Percentiles rank a stretch among this genome's conserved stretches.
Conservation (phyloP, 2,113 vertebrate genomes). For the Toxotes jaculatrix region DNA sequence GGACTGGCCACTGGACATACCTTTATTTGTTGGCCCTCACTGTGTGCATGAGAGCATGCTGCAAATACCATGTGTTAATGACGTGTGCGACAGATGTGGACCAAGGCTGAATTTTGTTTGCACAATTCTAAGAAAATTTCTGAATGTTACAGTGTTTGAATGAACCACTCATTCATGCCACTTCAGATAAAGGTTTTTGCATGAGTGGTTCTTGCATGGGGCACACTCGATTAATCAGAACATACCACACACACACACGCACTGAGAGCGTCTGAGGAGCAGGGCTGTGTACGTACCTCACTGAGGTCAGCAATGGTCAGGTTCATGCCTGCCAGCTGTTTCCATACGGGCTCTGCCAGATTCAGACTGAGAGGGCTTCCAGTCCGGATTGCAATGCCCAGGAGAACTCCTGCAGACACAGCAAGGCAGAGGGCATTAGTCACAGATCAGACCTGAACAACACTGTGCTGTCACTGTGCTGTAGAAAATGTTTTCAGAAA, state of each 20-base stretch:
- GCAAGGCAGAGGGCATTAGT: constrained; percentile 10
- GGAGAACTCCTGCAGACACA: constrained; percentile 89
- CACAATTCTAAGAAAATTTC: too few relatives aligned
- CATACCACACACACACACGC: not conserved
- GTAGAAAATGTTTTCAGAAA: not conserved
- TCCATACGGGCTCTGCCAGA: constrained; percentile 98
- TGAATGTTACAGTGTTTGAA: too few relatives aligned
- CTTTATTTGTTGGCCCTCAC: too few relatives aligned
- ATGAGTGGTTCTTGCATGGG: not conserved
- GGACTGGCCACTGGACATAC: too few relatives aligned
- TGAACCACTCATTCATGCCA: not conserved
- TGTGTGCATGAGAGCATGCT: too few relatives aligned
- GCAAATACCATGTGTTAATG: not conserved
- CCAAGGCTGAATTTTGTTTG: too few relatives aligned
- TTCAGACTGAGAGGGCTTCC: constrained; percentile 97
- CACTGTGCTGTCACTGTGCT: not conserved
- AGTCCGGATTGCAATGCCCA: constrained; percentile 98
- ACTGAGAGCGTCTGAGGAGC: not conserved
- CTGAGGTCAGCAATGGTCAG: constrained; percentile 99
- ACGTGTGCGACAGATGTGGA: too few relatives aligned
- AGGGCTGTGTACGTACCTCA: constrained; percentile 84
- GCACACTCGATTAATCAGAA: not conserved
- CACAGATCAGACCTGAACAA: constrained; percentile 28
- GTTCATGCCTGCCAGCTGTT: constrained; percentile 98
- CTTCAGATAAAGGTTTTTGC: not conserved